phyloP scores from a whole-genome alignment of 2,113 vertebrate genomes.

The Ovis aries region DNA sequence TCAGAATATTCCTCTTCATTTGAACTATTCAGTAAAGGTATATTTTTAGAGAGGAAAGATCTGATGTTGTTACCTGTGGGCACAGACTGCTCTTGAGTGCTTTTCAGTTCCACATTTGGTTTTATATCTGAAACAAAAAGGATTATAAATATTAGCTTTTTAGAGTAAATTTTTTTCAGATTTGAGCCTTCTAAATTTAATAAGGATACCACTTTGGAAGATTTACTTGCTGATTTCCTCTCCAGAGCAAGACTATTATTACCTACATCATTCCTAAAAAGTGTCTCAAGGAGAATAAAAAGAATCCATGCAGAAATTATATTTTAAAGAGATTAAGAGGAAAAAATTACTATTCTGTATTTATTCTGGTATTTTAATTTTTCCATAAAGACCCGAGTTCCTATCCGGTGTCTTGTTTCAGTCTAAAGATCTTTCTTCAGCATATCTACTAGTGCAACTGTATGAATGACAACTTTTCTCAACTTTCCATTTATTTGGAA shows the following conservation, averaged over 20 bases:
- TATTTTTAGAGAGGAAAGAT: background rate
- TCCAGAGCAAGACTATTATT: background rate
- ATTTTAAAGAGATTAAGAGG: background rate
- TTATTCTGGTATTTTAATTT: constrained; percentile 3
- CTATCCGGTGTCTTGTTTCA: background rate
- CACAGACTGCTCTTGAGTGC: constrained; percentile 73
- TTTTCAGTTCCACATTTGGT: constrained; percentile 76
- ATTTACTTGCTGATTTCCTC: background rate
- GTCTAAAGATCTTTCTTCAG: background rate
- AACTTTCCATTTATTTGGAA: background rate
- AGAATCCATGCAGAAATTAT: background rate
- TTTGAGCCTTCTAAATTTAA: background rate
- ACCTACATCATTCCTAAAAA: background rate
- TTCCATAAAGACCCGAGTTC: background rate
- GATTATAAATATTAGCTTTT: constrained; percentile 34
- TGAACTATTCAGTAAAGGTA: background rate
- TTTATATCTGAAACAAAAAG: constrained; percentile 76
- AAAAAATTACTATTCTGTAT: background rate
- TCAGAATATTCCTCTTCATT: background rate
- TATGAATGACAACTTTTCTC: background rate
- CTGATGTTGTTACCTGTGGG: constrained; percentile 71
- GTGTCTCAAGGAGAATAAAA: background rate
- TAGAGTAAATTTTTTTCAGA: background rate
- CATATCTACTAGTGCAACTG: background rate
- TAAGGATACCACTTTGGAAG: background rate